Percentiles rank a stretch among this genome's conserved stretches.
phyloP scores from a whole-genome alignment of 2,888 invertebrate genomes.

The Frankliniella fusca region DNA sequence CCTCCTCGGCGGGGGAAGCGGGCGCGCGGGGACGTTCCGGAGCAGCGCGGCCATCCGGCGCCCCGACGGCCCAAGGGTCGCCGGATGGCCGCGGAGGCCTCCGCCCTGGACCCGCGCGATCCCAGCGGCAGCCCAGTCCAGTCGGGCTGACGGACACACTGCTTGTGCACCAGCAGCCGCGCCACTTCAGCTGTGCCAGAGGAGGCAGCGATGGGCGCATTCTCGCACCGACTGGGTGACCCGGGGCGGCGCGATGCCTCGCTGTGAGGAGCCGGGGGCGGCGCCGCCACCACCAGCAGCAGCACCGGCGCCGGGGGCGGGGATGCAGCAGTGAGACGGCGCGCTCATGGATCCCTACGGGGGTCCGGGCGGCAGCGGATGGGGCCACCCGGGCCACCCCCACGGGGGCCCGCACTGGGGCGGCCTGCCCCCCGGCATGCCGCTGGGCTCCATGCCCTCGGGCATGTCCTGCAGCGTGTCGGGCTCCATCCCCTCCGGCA shows the following conservation, averaged over 20 bases:
- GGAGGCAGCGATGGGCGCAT: too few relatives aligned
- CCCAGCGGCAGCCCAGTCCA: not conserved
- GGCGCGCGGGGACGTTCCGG: not conserved
- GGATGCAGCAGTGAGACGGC: conserved; percentile 35
- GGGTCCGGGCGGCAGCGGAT: conserved; percentile 43
- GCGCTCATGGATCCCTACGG: conserved; percentile 52
- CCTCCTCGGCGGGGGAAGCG: not conserved
- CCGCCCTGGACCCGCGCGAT: conserved; percentile 23
- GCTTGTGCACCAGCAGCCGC: too few relatives aligned
- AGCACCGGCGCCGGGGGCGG: conserved; percentile 39
- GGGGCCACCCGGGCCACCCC: conserved; percentile 39
- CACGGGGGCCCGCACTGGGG: conserved; percentile 44
- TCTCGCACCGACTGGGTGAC: not conserved
- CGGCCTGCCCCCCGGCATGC: conserved; percentile 45
- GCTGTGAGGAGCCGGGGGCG: not conserved
- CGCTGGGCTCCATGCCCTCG: conserved; percentile 47
- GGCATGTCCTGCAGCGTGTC: conserved; percentile 43
- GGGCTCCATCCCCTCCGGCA: conserved; percentile 37
- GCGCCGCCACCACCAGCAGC: not conserved
- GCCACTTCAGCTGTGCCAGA: too few relatives aligned
- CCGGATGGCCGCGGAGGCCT: conserved; percentile 31
- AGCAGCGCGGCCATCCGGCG: conserved; percentile 30
- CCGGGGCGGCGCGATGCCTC: not conserved
- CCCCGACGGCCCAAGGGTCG: conserved; percentile 27
- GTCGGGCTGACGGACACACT: not conserved